Conservation (phyloP, 2,113 vertebrate species). For the Chloroceryle aenea region DNA sequence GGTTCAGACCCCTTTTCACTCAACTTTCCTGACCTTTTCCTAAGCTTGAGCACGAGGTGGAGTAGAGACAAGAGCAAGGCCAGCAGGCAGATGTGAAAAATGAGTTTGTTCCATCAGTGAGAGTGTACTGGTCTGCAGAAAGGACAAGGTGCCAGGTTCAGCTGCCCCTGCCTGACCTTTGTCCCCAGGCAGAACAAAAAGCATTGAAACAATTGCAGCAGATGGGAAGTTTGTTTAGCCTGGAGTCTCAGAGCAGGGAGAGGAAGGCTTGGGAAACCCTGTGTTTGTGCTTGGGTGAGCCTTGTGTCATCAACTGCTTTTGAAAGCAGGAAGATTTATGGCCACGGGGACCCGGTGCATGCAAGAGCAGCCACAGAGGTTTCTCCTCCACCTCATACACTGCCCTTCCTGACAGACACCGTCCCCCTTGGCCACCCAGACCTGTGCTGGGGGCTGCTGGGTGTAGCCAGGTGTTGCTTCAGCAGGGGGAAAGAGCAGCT, state of each 20-base stretch:
- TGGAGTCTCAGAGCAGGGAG: not conserved
- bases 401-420: not conserved
- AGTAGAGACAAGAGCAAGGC: not conserved
- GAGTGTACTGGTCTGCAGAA: not conserved
- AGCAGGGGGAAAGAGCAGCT: too few species aligned
- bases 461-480: too few species aligned
- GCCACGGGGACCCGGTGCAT: rapidly evolving
- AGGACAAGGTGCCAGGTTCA: not conserved
- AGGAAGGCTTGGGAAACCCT: not conserved
- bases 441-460: not conserved
- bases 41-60: not conserved
- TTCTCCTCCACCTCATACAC: not conserved
- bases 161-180: not conserved
- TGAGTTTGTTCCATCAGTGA: not conserved
- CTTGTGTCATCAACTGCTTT: not conserved
- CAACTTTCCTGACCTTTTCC: not conserved
- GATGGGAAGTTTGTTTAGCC: not conserved
- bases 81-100: not conserved
- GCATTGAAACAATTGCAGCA: not conserved
- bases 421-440: not conserved
- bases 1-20: not conserved
- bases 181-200: not conserved
- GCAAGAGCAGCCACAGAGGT: not conserved
- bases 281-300: slow-evolving; percentile 8
- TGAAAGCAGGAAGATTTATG: not conserved